Conservation (phyloP, 2,888 invertebrate genomes). For the Diarsia brunnea region DNA sequence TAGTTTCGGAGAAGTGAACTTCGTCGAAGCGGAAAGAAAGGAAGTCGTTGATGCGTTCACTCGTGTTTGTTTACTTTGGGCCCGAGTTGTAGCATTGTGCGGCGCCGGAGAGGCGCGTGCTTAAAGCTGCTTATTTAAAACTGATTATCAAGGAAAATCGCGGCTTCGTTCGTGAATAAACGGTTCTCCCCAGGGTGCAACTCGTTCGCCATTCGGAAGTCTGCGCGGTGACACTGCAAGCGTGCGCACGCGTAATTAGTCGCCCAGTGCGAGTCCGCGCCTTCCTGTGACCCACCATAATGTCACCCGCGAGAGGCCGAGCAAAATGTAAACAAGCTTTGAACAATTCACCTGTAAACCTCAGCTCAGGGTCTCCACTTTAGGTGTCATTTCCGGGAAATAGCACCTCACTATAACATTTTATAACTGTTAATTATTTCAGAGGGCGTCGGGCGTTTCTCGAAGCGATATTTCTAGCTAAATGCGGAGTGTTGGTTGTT, state of each 20-base stretch:
- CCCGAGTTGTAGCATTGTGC: constrained; percentile 54
- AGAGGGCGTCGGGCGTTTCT: constrained; percentile 55
- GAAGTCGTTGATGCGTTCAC: constrained; percentile 75
- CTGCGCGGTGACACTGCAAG: constrained; percentile 31
- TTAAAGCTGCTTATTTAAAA: constrained; percentile 37
- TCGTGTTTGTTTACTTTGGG: constrained; percentile 76
- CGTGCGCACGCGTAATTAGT: constrained; percentile 65
- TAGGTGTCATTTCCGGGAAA: constrained; percentile 79
- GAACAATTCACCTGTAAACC: constrained; percentile 68
- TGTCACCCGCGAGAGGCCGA: constrained; percentile 72
- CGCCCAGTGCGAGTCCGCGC: constrained; percentile 31
- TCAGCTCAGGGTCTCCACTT: constrained; percentile 63
- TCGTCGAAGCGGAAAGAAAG: constrained; percentile 80
- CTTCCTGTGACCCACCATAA: constrained; percentile 70
- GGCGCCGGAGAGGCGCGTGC: constrained; percentile 61
- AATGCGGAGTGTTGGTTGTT: constrained; percentile 63
- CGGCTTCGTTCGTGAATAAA: constrained; percentile 36
- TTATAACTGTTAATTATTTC: constrained; percentile 70
- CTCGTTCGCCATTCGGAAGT: constrained; percentile 50
- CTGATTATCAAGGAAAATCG: constrained; percentile 27
- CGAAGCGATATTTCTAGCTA: constrained; percentile 65
- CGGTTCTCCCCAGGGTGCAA: constrained; percentile 54
- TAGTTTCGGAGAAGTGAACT: constrained; percentile 78
- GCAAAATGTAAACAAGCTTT: constrained; percentile 75
- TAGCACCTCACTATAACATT: constrained; percentile 72